phyloP scores from a whole-genome alignment of 2,113 vertebrate species.

The Triplophysa rosa region DNA sequence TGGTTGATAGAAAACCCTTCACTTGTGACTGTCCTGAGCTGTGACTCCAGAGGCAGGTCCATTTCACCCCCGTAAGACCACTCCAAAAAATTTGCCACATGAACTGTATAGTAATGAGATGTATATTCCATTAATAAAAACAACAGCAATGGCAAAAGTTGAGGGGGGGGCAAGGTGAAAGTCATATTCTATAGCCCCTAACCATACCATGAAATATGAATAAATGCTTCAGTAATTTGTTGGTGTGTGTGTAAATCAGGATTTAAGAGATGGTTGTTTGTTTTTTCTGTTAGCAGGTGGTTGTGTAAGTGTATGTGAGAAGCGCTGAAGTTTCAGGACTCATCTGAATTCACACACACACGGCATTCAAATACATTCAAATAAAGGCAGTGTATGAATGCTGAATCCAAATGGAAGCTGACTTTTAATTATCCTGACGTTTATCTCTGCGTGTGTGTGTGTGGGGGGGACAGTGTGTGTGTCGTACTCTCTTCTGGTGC shows the following conservation, averaged over 20 bases:
- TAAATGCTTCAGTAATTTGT: not conserved
- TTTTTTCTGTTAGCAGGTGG: conserved; percentile 9
- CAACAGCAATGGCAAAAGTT: not conserved
- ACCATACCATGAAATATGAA: not conserved
- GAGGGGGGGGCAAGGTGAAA: not conserved
- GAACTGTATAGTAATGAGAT: too few relatives aligned
- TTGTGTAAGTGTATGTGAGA: not conserved
- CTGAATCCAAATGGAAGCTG: conserved; percentile 18
- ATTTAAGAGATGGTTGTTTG: not conserved
- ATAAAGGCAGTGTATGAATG: conserved; percentile 15
- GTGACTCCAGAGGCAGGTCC: too few relatives aligned
- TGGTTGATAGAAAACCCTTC: too few relatives aligned
- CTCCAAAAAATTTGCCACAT: too few relatives aligned
- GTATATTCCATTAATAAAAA: not conserved
- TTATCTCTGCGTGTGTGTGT: conserved; percentile 7
- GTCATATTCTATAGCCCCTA: not conserved
- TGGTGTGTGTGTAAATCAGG: not conserved
- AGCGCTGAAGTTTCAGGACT: conserved; percentile 17
- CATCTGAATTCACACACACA: conserved; percentile 22
- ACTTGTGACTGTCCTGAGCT: too few relatives aligned
- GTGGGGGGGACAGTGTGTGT: conserved; percentile 5
- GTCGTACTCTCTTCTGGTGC: conserved; percentile 56
- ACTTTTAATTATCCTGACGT: conserved; percentile 26
- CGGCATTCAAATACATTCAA: not conserved
- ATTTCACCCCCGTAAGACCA: too few relatives aligned